Evolutionary conservation across 2,888 invertebrate genomes (phyloP), one percentile per base, ranked within the genome.

Genomic region (Caenorhabditis zanzibari): DNA sequence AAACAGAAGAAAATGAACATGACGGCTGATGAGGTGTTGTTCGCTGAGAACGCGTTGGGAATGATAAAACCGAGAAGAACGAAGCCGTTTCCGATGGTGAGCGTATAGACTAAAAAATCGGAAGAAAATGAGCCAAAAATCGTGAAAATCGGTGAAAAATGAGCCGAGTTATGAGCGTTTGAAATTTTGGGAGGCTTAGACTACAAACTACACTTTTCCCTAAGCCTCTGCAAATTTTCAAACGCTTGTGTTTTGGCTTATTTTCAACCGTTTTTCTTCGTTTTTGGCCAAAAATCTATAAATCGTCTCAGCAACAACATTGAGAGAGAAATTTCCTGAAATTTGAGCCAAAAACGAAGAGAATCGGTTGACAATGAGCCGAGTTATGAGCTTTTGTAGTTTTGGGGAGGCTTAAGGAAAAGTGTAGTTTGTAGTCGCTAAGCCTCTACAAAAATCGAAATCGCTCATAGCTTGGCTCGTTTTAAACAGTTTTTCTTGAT

Each of bases 31-130:
- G 84, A 84, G 44, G 75, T 84, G 47, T 32, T 84, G 22, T 84
- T 35, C 26, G 59, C 76, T 12, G 84, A 84, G 64, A 81, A 64
- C 22, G 41, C 61, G 19, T 58, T 73, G 0, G 77, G 81, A 9
- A n/a, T 69, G 58, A 59, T 81, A 0, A 66, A 71, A 38, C 82
- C 84, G 61, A 52, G 77, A 49, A 82, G 87, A 24, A 87, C 87
- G 9, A 87, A 85, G 32, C 80, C 85, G 14, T 87, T 87, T 61
- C 87, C 87, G 12, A 41, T 68, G 81, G 87, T 87, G 10, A 68
- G 80, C 16, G 14, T 47, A n/a, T n/a, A n/a, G n/a, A n/a, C n/a
- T n/a, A n/a, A n/a, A n/a, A 10, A 14, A 14, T 44, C 32, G 44
- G 32, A 28, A 28, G 12, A 41, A 7, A 19, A 59, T 19, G 22